A percentile compares a stretch with the other conserved stretches of the same genome.
Evolutionary conservation across 2,888 invertebrate genomes (phyloP).

Genomic region (Chaetoderma sp.): DNA sequence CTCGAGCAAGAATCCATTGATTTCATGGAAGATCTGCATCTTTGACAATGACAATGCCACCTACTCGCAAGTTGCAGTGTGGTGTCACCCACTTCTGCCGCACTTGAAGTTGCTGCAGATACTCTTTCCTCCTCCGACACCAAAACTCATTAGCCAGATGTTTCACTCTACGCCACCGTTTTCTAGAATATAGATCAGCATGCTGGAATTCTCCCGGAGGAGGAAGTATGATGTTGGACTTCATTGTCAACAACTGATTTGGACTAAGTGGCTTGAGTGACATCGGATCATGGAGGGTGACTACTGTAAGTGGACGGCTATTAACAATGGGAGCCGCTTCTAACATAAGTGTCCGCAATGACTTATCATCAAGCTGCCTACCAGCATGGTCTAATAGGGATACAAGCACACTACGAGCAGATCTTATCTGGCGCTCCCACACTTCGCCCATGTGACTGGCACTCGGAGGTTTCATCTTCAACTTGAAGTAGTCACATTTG

Average conservation of each 20-base stretch:
- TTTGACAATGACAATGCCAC: constrained; percentile 28
- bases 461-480: constrained; percentile 40
- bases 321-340: constrained; percentile 35
- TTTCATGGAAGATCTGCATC: constrained; percentile 24
- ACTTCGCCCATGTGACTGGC: constrained; percentile 47
- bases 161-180: too few species aligned
- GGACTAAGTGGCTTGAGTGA: constrained; percentile 5
- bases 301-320: constrained; percentile 32
- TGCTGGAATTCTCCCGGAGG: constrained; percentile 33
- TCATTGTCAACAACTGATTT: constrained; percentile 27
- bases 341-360: constrained; percentile 34
- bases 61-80: constrained; percentile 14
- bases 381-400: constrained; percentile 18
- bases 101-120: constrained; percentile 1
- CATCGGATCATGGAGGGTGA: constrained; percentile 16
- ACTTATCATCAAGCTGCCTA: constrained; percentile 26
- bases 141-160: too few species aligned
- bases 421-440: constrained; percentile 46
- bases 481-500: constrained; percentile 27
- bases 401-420: constrained; percentile 35
- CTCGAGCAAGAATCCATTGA: constrained; percentile 9
- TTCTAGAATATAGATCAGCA: constrained; percentile 29
- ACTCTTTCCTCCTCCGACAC: constrained; percentile 23
- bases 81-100: not conserved
- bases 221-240: constrained; percentile 25